Conservation (phyloP, 2,888 invertebrate species). For the Neocrepidodera transversa region DNA sequence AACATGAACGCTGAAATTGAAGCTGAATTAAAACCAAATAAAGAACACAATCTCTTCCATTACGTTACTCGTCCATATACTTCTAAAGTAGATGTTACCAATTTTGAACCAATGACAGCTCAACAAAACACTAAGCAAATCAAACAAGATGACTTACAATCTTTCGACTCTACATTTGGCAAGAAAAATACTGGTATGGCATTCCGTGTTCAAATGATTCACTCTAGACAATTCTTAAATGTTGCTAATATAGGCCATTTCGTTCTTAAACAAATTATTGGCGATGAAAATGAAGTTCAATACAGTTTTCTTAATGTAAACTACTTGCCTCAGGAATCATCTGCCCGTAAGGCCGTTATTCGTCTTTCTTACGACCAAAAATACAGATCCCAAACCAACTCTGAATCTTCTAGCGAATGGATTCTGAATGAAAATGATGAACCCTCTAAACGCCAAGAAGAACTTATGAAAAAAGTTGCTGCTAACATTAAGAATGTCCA, state of each 20-base stretch:
- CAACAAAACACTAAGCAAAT: constrained; percentile 63
- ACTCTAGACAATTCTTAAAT: constrained; percentile 62
- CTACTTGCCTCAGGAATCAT: constrained; percentile 51
- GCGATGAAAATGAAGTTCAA: constrained; percentile 60
- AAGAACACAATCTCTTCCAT: constrained; percentile 65
- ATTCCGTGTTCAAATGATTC: constrained; percentile 64
- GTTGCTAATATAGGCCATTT: constrained; percentile 53
- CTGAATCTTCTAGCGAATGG: constrained; percentile 37
- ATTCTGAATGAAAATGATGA: constrained; percentile 54
- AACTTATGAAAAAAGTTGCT: constrained; percentile 64
- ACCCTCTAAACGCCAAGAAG: constrained; percentile 59
- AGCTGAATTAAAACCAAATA: constrained; percentile 62
- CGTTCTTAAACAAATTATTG: constrained; percentile 48
- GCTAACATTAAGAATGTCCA: constrained; percentile 65
- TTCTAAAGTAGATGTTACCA: constrained; percentile 65
- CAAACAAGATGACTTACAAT: constrained; percentile 46
- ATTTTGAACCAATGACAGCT: constrained; percentile 63
- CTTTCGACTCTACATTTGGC: constrained; percentile 58
- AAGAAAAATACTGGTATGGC: constrained; percentile 63
- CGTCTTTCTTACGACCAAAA: constrained; percentile 39
- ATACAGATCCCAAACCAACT: constrained; percentile 35
- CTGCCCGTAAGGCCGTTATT: constrained; percentile 38
- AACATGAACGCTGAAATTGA: constrained; percentile 61
- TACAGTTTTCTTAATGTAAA: constrained; percentile 63
- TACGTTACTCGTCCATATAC: constrained; percentile 72